phyloP scores from a whole-genome alignment of 2,113 vertebrate species.

The Potamarius usumacintae region DNA sequence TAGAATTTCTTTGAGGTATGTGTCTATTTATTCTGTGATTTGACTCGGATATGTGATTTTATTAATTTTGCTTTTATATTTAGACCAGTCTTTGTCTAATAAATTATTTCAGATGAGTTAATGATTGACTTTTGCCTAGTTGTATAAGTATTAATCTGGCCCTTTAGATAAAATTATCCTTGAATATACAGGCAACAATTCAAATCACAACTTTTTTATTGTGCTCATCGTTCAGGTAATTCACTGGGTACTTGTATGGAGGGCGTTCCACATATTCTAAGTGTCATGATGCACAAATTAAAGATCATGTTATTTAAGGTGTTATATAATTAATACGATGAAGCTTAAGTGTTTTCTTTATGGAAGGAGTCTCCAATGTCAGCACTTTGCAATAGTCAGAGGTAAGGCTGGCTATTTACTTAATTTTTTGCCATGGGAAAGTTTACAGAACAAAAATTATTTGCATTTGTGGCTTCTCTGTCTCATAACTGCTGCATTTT shows the following conservation, averaged over 20 bases:
- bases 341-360: background rate
- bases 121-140: background rate
- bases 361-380: background rate
- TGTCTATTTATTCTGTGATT: slow-evolving; percentile 30
- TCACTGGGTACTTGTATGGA: background rate
- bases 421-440: background rate
- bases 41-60: background rate
- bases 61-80: background rate
- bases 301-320: background rate
- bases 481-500: background rate
- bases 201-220: background rate
- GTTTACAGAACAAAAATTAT: background rate
- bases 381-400: background rate
- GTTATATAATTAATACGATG: background rate
- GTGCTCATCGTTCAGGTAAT: background rate
- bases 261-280: background rate
- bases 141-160: background rate
- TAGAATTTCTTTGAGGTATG: background rate
- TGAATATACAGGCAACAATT: background rate
- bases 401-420: background rate
- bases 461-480: background rate
- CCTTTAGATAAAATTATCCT: background rate
- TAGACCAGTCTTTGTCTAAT: slow-evolving; percentile 25
- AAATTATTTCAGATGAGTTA: slow-evolving; percentile 26
- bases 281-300: background rate